Evolutionary conservation across 2,888 invertebrate species (phyloP).

Genomic region (Antheraea assamensis): DNA sequence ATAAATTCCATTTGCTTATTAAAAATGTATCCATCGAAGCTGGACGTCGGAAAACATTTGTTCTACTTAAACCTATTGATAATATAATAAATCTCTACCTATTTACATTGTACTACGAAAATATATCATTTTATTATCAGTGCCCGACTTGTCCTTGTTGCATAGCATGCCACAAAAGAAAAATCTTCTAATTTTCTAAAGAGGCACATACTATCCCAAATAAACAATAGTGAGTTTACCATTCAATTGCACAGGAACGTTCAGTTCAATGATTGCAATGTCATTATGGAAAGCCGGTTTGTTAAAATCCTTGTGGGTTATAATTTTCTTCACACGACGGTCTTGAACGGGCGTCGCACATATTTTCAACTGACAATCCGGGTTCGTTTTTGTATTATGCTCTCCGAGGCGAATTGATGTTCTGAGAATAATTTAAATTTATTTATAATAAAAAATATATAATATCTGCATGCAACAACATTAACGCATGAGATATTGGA

Average conservation of each 20-base stretch:
- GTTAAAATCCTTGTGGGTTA: conserved; percentile 78
- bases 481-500: neutral
- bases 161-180: too few species aligned
- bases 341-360: conserved; percentile 75
- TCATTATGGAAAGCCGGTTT: conserved; percentile 79
- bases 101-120: neutral
- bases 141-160: too few species aligned
- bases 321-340: conserved; percentile 60
- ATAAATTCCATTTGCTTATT: neutral
- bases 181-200: neutral
- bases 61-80: conserved; percentile 33
- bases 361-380: conserved; percentile 64
- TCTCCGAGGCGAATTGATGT: conserved; percentile 85
- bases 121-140: neutral
- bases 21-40: conserved; percentile 42
- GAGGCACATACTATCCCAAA: conserved; percentile 11
- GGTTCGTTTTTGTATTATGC: conserved; percentile 68
- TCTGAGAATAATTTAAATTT: conserved; percentile 36
- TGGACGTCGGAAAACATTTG: conserved; percentile 49
- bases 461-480: neutral
- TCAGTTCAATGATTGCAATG: conserved; percentile 81
- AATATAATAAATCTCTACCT: neutral
- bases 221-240: conserved; percentile 42
- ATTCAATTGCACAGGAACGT: conserved; percentile 65
- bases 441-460: neutral